These are phyloP conservation scores for Sicus ferrugineus DNA, from an alignment of 2,888 invertebrate species.

Conservation along the genomic window DNA sequence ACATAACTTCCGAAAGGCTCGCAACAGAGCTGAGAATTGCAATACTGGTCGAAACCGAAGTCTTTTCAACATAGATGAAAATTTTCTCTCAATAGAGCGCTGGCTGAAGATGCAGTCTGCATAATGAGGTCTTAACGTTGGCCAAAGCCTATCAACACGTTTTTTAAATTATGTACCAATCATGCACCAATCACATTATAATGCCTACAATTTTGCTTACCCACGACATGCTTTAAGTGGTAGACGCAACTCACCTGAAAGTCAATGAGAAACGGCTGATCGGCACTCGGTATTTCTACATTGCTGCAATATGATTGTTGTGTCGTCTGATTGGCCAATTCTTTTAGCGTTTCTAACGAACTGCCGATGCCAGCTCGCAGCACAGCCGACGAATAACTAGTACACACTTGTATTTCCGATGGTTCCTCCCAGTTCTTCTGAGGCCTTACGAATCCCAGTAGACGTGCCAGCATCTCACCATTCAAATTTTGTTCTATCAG, in stretches of 20 bases:
- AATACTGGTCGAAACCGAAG: no score
- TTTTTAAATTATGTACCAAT: no score
- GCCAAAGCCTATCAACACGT: no score
- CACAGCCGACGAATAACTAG: constrained; percentile 78
- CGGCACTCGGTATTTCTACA: constrained; percentile 73
- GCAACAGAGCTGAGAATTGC: no score
- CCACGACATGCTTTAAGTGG: no score
- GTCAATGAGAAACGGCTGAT: constrained; percentile 74
- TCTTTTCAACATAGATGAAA: no score
- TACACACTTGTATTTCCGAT: constrained; percentile 79
- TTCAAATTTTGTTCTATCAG: constrained; percentile 74
- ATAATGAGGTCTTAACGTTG: no score
- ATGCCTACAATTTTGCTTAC: no score
- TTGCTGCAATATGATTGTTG: constrained; percentile 76
- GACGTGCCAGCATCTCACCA: constrained; percentile 78
- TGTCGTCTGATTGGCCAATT: constrained; percentile 73
- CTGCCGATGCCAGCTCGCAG: constrained; percentile 68
- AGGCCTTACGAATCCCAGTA: constrained; percentile 84
- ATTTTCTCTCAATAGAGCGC: no score
- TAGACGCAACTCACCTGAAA: constrained; percentile 68
- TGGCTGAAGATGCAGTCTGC: no score
- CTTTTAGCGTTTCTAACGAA: constrained; percentile 60
- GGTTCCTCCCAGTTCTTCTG: constrained; percentile 79
- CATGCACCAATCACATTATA: not conserved
- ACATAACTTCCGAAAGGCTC: no score